Percentiles rank a stretch among this genome's conserved stretches.
These are phyloP conservation scores for Amphiprion percula DNA, from an alignment of 2,113 vertebrate genomes.

Conservation along the genomic window DNA sequence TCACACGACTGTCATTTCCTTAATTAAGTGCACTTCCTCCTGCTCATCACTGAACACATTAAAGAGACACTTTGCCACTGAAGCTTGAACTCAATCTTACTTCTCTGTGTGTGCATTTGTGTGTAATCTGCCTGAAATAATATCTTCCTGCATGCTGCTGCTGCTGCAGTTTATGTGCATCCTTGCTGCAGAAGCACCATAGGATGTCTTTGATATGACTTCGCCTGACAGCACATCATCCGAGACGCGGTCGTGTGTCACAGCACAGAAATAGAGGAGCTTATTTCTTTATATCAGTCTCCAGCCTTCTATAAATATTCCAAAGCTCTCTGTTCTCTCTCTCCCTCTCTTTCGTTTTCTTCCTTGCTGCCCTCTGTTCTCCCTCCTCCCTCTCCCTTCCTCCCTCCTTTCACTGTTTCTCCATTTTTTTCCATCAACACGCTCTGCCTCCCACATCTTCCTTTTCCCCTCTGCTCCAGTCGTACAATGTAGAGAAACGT, in stretches of 20 bases:
- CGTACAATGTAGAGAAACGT: conserved; percentile 31
- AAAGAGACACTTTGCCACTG: conserved; percentile 9
- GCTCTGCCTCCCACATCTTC: conserved; percentile 50
- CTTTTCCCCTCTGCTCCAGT: conserved; percentile 18
- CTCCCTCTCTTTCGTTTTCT: conserved; percentile 15
- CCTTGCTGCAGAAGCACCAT: conserved; percentile 39
- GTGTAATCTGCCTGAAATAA: conserved; percentile 18
- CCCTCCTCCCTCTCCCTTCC: neutral
- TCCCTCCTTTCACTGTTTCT: conserved; percentile 26
- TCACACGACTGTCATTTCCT: conserved; percentile 42
- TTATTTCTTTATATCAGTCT: conserved; percentile 72
- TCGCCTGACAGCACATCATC: conserved; percentile 67
- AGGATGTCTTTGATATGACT: conserved; percentile 62
- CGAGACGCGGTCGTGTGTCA: conserved; percentile 58
- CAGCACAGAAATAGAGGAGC: conserved; percentile 72
- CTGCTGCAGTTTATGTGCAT: conserved; percentile 5
- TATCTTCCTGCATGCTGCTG: conserved; percentile 9
- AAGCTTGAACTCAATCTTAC: conserved; percentile 1
- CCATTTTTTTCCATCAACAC: conserved; percentile 24
- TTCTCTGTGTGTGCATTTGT: neutral
- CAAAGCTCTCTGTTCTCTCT: conserved; percentile 58
- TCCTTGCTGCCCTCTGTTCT: conserved; percentile 27
- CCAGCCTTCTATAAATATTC: conserved; percentile 78
- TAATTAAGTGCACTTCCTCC: conserved; percentile 23
- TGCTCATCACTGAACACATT: conserved; percentile 1